Evolutionary conservation across 1,140 invertebrate species (phyloP).

Genomic region (Vollenhovia emeryi): DNA sequence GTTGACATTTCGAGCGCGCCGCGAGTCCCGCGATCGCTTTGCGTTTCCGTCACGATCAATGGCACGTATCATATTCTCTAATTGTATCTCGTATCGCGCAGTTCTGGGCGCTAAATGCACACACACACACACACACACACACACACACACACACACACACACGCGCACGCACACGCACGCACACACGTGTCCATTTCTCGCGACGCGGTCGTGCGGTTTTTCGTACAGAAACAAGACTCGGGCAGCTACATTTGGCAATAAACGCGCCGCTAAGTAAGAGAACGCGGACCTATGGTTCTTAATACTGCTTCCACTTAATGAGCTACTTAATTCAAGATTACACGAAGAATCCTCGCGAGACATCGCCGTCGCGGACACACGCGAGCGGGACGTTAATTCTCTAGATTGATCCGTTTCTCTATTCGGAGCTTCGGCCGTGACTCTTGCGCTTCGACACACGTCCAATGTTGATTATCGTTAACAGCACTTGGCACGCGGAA

Average conservation of each 20-base stretch:
- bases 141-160: too few relatives aligned
- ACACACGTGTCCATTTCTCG: neutral
- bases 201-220: neutral
- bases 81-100: neutral
- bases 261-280: conserved; percentile 3
- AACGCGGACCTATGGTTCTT: neutral
- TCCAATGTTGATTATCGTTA: conserved; percentile 49
- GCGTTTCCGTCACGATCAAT: conserved; percentile 9
- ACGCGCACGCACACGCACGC: too few relatives aligned
- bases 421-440: conserved; percentile 73
- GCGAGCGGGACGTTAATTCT: conserved; percentile 18
- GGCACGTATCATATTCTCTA: conserved; percentile 11
- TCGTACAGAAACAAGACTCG: conserved; percentile 9
- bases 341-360: conserved; percentile 35
- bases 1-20: neutral
- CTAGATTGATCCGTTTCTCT: conserved; percentile 65
- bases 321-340: conserved; percentile 57
- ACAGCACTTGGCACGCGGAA: neutral
- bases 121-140: too few relatives aligned
- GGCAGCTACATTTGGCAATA: neutral
- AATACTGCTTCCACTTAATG: conserved; percentile 42
- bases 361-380: conserved; percentile 13
- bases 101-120: conserved; percentile 13
- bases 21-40: neutral
- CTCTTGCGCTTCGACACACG: conserved; percentile 53